These are phyloP conservation scores for Euspilapteryx auroguttella DNA, from an alignment of 2,888 invertebrate species.

Conservation along the genomic window DNA sequence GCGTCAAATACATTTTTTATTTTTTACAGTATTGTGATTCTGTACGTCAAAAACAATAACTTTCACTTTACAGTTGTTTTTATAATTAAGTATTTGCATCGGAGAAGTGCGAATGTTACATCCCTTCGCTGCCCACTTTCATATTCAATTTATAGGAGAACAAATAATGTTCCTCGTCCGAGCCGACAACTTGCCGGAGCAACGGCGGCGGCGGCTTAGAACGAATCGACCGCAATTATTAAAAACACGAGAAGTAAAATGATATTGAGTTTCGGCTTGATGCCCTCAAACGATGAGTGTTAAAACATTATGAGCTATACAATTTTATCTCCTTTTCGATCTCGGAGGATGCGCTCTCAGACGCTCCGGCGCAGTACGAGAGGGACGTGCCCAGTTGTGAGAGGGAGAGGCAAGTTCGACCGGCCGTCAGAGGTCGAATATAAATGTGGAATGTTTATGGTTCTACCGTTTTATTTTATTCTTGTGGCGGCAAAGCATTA, in stretches of 20 bases:
- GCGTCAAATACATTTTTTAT: too few relatives aligned
- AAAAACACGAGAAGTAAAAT: constrained; percentile 41
- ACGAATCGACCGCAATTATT: constrained; percentile 54
- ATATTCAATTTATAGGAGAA: too few relatives aligned
- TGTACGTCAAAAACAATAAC: too few relatives aligned
- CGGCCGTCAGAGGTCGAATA: constrained; percentile 56
- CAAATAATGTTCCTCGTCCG: too few relatives aligned
- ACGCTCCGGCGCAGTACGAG: constrained; percentile 45
- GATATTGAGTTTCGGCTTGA: constrained; percentile 36
- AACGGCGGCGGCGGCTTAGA: too few relatives aligned
- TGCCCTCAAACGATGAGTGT: constrained; percentile 35
- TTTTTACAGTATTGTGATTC: too few relatives aligned
- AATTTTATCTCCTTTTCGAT: constrained; percentile 47
- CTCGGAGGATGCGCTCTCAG: constrained; percentile 39
- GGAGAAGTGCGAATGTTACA: too few relatives aligned
- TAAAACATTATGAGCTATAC: constrained; percentile 56
- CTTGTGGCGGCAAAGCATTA: constrained; percentile 48
- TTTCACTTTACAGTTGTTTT: too few relatives aligned
- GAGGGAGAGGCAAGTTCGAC: constrained; percentile 22
- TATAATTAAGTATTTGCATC: too few relatives aligned
- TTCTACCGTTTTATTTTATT: constrained; percentile 60
- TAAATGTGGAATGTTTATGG: constrained; percentile 62
- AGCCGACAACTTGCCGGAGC: too few relatives aligned
- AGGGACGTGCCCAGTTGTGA: constrained; percentile 18
- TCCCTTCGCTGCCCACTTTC: too few relatives aligned